Evolutionary conservation across 2,888 invertebrate genomes (phyloP).

Genomic region (Disparrhopalites patrizii): DNA sequence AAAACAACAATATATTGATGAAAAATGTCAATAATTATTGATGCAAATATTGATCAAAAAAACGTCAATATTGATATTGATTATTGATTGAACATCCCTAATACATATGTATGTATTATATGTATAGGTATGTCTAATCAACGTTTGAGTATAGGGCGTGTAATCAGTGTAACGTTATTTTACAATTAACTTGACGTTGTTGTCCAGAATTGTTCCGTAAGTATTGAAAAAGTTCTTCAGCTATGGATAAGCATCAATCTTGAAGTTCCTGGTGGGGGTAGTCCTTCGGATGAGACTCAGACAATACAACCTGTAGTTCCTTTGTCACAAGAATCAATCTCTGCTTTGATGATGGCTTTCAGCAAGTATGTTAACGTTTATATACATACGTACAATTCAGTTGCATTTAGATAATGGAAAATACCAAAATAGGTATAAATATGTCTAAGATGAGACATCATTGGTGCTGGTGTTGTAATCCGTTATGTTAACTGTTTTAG

Average conservation of each 20-base stretch:
- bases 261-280: constrained; percentile 52
- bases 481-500: too few relatives aligned
- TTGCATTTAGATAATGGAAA: constrained; percentile 16
- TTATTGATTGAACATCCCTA: too few relatives aligned
- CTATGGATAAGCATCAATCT: constrained; percentile 80
- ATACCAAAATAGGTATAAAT: background rate
- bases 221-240: constrained; percentile 77
- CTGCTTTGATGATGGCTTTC: constrained; percentile 63
- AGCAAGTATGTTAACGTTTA: constrained; percentile 55
- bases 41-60: too few relatives aligned
- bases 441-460: background rate
- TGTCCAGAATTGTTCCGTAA: constrained; percentile 64
- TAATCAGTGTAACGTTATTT: background rate
- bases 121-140: background rate
- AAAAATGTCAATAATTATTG: too few relatives aligned
- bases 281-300: constrained; percentile 57
- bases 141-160: background rate
- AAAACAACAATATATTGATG: too few relatives aligned
- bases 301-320: constrained; percentile 62
- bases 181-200: constrained; percentile 14
- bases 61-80: background rate
- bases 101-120: background rate
- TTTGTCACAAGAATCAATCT: constrained; percentile 62
- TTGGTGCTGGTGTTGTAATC: too few relatives aligned
- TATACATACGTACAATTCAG: background rate